phyloP scores from a whole-genome alignment of 2,797 vertebrate species.

The Leptodactylus fallax region DNA sequence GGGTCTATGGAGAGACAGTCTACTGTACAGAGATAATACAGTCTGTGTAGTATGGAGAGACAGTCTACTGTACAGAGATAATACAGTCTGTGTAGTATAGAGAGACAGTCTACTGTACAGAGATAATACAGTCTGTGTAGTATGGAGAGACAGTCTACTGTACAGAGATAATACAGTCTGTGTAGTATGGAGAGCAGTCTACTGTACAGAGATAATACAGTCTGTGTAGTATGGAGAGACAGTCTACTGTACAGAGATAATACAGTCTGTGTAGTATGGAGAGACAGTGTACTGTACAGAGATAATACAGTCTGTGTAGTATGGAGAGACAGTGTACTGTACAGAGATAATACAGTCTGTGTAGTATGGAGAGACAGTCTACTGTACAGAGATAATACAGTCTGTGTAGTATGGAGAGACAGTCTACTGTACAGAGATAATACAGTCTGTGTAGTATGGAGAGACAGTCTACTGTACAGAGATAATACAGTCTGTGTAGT shows the following conservation, averaged over 20 bases:
- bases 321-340: not conserved
- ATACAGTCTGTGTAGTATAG: no score
- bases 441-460: no score
- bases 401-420: no score
- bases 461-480: no score
- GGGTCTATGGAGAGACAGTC: not conserved
- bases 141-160: not conserved
- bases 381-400: not conserved
- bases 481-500: no score
- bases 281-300: not conserved
- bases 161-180: not conserved
- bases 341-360: not conserved
- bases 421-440: not conserved
- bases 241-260: no score
- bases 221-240: no score
- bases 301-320: not conserved
- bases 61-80: no score
- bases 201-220: no score
- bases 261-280: not conserved
- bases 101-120: no score
- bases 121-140: not conserved
- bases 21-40: not conserved
- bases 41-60: no score
- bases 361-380: not conserved
- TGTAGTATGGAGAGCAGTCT: no score